Evolutionary conservation across 2,113 vertebrate genomes (phyloP).

Genomic region (Cyrtonyx montezumae): DNA sequence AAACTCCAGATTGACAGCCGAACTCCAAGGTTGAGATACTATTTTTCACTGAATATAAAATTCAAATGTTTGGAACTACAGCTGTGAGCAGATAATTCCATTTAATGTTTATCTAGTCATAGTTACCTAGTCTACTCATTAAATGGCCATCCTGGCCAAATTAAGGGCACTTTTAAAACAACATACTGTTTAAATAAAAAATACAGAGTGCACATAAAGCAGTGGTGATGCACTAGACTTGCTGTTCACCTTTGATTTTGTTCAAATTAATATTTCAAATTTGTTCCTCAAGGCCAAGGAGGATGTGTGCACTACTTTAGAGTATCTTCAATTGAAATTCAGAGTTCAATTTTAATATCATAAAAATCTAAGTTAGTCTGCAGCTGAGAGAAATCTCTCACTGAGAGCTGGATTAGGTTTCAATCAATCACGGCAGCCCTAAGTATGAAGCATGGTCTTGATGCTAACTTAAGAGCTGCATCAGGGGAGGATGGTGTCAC

Average conservation of each 20-base stretch:
- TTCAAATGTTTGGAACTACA: neutral
- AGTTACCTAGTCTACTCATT: neutral
- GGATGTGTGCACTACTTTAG: neutral
- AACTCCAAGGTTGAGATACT: neutral
- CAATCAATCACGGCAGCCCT: fast-evolving
- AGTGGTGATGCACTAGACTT: neutral
- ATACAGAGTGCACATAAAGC: neutral
- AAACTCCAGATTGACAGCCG: neutral
- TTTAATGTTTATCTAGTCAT: neutral
- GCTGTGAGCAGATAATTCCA: neutral
- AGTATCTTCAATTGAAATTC: neutral
- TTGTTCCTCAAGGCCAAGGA: neutral
- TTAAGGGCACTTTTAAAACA: neutral
- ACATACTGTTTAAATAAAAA: neutral
- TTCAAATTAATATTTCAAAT: neutral
- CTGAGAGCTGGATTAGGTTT: neutral
- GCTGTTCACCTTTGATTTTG: neutral
- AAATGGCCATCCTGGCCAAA: neutral
- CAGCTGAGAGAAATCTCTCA: neutral
- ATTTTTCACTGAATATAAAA: neutral
- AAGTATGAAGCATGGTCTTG: neutral
- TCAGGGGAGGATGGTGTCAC: fast-evolving
- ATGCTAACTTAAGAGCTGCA: neutral
- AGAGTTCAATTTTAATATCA: neutral
- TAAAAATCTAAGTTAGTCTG: neutral